Conservation (phyloP, 2,113 vertebrate species). For the Aphelocoma coerulescens region DNA sequence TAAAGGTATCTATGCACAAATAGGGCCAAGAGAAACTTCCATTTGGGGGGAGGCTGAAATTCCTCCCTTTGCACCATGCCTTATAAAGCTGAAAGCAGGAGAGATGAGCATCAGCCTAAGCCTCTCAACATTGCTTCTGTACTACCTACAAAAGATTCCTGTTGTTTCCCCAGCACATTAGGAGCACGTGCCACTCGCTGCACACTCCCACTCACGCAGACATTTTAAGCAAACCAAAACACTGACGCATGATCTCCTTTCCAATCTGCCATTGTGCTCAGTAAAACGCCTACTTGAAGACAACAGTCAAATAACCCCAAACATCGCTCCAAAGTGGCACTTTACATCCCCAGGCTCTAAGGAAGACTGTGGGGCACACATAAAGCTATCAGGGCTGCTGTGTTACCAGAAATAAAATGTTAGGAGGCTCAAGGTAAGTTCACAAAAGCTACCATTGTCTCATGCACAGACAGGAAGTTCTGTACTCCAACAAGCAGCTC, state of each 20-base stretch:
- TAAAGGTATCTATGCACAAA: not conserved
- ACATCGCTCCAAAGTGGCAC: not conserved
- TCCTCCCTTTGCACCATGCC: not conserved
- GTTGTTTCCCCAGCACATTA: not conserved
- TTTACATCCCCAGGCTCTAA: not conserved
- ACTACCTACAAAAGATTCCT: not conserved
- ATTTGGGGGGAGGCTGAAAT: fast-evolving
- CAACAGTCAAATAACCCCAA: not conserved
- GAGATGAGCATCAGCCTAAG: not conserved
- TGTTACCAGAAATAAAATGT: fast-evolving
- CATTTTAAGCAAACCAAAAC: not conserved
- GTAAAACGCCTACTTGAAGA: not conserved
- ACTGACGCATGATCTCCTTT: not conserved
- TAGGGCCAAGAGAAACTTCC: not conserved
- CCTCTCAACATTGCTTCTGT: not conserved
- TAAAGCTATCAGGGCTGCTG: not conserved
- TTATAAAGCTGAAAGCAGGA: not conserved
- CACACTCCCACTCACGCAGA: not conserved
- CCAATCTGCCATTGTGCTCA: not conserved
- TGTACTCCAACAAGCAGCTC: not conserved
- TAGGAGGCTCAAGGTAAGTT: not conserved
- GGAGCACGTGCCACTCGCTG: not conserved
- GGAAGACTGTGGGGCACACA: not conserved
- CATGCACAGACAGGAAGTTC: not conserved
- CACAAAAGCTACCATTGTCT: not conserved